Evolutionary conservation across 64 coral and sea anemone species (phyloP), one percentile per base, ranked within the genome.

Genomic region (Porites australiensis): DNA sequence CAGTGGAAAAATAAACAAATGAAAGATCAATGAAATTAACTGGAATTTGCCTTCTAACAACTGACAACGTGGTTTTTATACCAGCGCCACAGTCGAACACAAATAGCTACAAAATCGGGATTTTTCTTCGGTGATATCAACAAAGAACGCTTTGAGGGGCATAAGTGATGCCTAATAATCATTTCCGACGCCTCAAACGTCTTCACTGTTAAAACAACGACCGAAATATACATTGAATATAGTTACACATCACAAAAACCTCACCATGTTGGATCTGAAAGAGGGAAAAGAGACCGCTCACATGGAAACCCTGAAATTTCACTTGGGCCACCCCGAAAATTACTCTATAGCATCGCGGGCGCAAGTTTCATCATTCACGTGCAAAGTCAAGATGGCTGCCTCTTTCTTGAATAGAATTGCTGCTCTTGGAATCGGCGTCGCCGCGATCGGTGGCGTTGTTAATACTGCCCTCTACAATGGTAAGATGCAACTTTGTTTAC

Each of bases 391-490:
- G 66, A 99, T 99, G 98, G 98, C 98, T 62, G 94, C 98, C 10
- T 91, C 82, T 64, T 99, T 99, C 74, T 86, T 99, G 23, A 99
- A 99, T 65, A 96, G n/a, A 72, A 19, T 99, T 74, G 98, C 91
- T 50, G 88, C 86, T 3, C 72, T 99, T 45, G 98, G 98, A 91
- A 75, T 99, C 51, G 98, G 98, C n/a, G 70, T 91, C 65, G 98
- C 98, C 58, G 91, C 93, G 46, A 77, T 94, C 60, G 98, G 98
- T 14, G 98, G 98, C 3, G 98, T 99, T 3, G 94, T 96, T 11
- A 99, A 96, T 79, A 94, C 98, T 64, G 98, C 98, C 20, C 88
- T 99, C 79, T 99, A 88, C 62, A 99, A 99, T 37, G 98, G 98
- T 99, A 88, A 98, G 87, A n/a, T 70, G 59, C 67, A 21, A 6